These are phyloP conservation scores for Ichneumoninae sp. DNA, from an alignment of 2,888 invertebrate genomes.

Conservation along the genomic window DNA sequence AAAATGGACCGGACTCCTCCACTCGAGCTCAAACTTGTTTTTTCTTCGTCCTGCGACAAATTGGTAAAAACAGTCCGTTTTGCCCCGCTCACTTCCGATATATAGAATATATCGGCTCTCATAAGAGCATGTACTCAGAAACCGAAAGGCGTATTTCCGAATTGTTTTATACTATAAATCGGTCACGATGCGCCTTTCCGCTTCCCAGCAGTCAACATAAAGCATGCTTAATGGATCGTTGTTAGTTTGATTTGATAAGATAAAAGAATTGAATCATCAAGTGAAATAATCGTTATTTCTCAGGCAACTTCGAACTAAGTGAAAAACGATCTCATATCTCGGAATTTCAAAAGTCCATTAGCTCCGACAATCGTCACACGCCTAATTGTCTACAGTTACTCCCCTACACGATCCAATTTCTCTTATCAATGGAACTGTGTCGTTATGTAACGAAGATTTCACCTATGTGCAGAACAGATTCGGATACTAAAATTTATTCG, in stretches of 20 bases:
- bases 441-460: not conserved
- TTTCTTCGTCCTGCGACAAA: not conserved
- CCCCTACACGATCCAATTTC: not conserved
- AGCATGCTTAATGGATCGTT: constrained; percentile 2
- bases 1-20: not conserved
- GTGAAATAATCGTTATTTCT: not conserved
- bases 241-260: constrained; percentile 15
- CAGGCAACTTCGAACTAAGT: not conserved
- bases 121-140: not conserved
- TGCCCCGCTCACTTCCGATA: not conserved
- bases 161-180: not conserved
- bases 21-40: too few relatives aligned
- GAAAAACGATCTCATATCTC: not conserved
- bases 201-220: not conserved
- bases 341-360: not conserved
- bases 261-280: not conserved
- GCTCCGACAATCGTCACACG: not conserved
- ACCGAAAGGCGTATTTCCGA: too few relatives aligned
- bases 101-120: not conserved
- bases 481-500: not conserved
- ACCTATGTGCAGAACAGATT: not conserved
- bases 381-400: not conserved
- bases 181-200: not conserved
- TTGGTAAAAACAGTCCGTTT: too few relatives aligned
- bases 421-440: not conserved